A percentile compares a stretch with the other conserved stretches of the same genome.
Evolutionary conservation across 2,113 vertebrate genomes (phyloP).

Genomic region (Gambusia holbrooki): DNA sequence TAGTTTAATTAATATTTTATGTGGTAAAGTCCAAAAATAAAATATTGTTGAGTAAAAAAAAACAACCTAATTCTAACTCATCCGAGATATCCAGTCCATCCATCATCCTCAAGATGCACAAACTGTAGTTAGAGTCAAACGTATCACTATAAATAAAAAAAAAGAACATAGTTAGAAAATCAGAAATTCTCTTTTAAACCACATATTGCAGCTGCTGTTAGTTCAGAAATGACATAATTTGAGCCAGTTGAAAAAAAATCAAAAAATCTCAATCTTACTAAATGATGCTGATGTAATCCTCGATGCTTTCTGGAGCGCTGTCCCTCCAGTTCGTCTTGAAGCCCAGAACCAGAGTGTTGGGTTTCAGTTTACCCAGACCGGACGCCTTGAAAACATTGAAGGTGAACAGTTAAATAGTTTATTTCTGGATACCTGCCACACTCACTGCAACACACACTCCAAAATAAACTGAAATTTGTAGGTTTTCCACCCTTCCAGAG

Average conservation of each 20-base stretch:
- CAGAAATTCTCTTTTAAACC: not conserved
- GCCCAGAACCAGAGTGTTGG: conserved; percentile 81
- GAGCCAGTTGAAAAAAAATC: no score
- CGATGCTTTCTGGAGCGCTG: conserved; percentile 60
- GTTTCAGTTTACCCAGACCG: conserved; percentile 80
- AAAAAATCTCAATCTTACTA: conserved; percentile 65
- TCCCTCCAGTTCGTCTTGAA: conserved; percentile 82
- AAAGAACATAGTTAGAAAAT: not conserved
- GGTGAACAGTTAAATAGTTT: not conserved
- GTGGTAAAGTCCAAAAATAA: not conserved
- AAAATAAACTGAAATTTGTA: no score
- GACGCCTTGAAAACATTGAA: not conserved
- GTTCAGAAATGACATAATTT: no score
- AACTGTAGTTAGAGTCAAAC: conserved; percentile 77
- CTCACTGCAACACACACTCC: not conserved
- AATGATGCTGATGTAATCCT: conserved; percentile 81
- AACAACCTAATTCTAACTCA: conserved; percentile 70
- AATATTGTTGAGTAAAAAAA: not conserved
- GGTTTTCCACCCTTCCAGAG: not conserved
- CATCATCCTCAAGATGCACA: conserved; percentile 79
- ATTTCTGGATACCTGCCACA: not conserved
- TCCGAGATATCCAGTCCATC: conserved; percentile 73
- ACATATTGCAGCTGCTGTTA: not conserved
- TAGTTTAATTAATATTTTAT: not conserved
- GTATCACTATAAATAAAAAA: conserved; percentile 74